Conservation (phyloP, 1,140 invertebrate genomes). For the Zophobas morio region DNA sequence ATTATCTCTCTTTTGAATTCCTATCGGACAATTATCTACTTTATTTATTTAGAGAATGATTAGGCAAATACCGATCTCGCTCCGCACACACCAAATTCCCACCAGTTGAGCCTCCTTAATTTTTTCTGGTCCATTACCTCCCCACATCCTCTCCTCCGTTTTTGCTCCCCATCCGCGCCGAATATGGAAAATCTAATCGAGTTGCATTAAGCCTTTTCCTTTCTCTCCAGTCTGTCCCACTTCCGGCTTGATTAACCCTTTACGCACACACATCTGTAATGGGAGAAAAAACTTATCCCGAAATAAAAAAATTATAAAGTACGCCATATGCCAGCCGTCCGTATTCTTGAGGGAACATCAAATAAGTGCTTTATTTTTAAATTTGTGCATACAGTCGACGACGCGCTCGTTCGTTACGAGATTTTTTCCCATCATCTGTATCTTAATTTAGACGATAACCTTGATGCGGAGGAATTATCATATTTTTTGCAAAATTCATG, state of each 20-base stretch:
- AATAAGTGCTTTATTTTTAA: constrained; percentile 41
- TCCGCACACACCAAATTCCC: too few species aligned
- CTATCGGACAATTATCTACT: background rate
- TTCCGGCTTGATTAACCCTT: constrained; percentile 40
- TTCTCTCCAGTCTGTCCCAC: constrained; percentile 28
- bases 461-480: constrained; percentile 32
- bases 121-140: background rate
- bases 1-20: too few species aligned
- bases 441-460: too few species aligned
- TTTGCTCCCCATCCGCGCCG: constrained; percentile 1
- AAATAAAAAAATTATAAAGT: constrained; percentile 35
- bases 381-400: constrained; percentile 24
- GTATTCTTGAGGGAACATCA: constrained; percentile 23
- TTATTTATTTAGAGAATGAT: background rate
- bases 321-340: constrained; percentile 28
- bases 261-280: constrained; percentile 41
- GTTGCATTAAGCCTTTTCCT: constrained; percentile 30
- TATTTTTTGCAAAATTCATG: constrained; percentile 29
- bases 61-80: background rate
- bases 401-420: background rate
- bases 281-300: constrained; percentile 35
- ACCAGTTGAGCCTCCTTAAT: too few species aligned
- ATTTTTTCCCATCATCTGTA: background rate
- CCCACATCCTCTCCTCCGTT: background rate
- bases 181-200: constrained; percentile 35